phyloP scores from a whole-genome alignment of 2,113 vertebrate genomes.

The Charina bottae region DNA sequence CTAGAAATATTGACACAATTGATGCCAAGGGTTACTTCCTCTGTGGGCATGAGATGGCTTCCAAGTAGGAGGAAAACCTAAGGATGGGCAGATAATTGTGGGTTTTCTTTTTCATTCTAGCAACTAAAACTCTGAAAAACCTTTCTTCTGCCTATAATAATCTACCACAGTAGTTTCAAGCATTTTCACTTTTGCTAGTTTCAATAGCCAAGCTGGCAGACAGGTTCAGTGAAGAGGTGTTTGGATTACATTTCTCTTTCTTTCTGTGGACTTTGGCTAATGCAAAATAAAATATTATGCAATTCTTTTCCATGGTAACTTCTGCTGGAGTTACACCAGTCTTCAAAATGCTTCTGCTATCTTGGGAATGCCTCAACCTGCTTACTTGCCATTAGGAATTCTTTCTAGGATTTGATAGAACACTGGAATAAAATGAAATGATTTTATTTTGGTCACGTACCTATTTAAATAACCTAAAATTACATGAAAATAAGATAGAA shows the following conservation, averaged over 20 bases:
- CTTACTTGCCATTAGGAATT: background rate
- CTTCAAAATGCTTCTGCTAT: background rate
- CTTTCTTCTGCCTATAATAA: background rate
- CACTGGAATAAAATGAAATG: background rate
- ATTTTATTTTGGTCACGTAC: background rate
- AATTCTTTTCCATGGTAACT: conserved; percentile 5
- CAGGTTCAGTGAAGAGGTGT: background rate
- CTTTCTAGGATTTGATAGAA: background rate
- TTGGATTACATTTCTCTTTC: background rate
- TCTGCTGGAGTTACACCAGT: background rate
- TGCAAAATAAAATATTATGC: conserved; percentile 4
- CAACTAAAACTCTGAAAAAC: conserved; percentile 16
- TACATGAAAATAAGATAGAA: background rate
- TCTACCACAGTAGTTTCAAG: conserved; percentile 7
- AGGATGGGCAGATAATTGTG: conserved; percentile 30
- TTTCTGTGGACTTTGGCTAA: background rate
- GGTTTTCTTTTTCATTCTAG: conserved; percentile 26
- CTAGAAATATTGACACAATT: conserved; percentile 24
- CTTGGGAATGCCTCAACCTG: background rate
- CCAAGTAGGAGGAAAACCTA: conserved; percentile 6
- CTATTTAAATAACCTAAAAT: background rate
- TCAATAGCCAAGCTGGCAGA: conserved; percentile 15
- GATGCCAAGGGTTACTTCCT: conserved; percentile 37
- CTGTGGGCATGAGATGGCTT: conserved; percentile 20
- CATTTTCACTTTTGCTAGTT: conserved; percentile 3